These are phyloP conservation scores for Petrolisthes cinctipes DNA, from an alignment of 2,888 invertebrate genomes.

Conservation along the genomic window DNA sequence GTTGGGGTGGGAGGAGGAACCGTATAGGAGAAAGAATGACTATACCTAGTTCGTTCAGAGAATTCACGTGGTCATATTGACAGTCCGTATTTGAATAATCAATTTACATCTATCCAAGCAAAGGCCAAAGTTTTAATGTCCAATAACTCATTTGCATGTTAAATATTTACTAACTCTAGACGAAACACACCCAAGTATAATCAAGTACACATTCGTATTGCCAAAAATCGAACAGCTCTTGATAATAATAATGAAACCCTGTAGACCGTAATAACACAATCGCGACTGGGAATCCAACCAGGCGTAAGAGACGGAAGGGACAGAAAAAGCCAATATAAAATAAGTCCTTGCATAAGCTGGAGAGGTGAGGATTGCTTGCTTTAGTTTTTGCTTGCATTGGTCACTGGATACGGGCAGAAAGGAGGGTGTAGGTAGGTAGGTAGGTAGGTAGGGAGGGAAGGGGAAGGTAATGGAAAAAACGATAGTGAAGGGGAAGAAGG, in stretches of 20 bases:
- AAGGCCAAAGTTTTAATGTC: too few species aligned
- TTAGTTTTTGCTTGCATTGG: constrained; percentile 5
- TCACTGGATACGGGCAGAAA: constrained; percentile 5
- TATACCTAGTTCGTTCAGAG: neutral
- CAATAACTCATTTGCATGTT: too few species aligned
- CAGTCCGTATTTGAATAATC: neutral
- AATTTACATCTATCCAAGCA: too few species aligned
- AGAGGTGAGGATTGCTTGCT: constrained; percentile 23
- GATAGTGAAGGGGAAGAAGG: neutral
- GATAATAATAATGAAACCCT: neutral
- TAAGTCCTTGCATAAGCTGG: neutral
- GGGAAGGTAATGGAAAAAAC: neutral
- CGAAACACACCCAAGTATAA: neutral
- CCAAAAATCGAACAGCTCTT: neutral
- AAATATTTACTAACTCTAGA: too few species aligned
- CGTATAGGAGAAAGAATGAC: neutral
- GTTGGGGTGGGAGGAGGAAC: neutral
- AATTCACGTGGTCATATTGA: neutral
- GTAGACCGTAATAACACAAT: neutral
- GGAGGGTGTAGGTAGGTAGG: neutral
- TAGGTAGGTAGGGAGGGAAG: constrained; percentile 1
- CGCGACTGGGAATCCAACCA: neutral
- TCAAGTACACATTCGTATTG: neutral
- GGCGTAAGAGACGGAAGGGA: neutral
- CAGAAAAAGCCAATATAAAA: constrained; percentile 7